Base-by-base conservation (phyloP, 2,113 vertebrate species). In the Nansenia antarctica region DNA sequence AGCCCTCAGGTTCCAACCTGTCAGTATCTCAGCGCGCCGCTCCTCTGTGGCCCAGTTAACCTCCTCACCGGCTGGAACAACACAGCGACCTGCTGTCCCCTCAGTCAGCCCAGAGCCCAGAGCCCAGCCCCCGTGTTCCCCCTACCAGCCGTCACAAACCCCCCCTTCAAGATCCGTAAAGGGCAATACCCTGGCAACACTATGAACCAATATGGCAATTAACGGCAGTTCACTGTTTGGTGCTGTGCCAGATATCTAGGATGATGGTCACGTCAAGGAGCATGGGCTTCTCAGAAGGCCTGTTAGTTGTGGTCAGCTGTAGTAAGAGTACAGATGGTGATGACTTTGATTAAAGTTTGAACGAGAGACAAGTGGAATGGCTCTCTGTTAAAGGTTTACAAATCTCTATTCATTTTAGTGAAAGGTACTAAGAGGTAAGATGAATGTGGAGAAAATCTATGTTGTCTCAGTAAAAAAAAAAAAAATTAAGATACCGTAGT, bases 1-100 rank as follows among this genome's bases (percentile, higher is more conserved):
- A 90, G 91, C 92, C 92, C 89, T 90, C 88, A 82, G 92, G 92
- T 92, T 88, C 89, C 90, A 92, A 91, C 86, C 92, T 92, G 91
- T 94, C 92, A 93, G 93, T 93, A 93, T 92, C 84, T 81, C 86
- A 84, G 82, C 81, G 49, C 73, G 79, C 75, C 69, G 77, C 87
- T 84, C 77, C 80, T 84, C 87, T 74, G 83, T 61, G 85, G 82
- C 86, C 87, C 85, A 71, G 87, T 90, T 92, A 91, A 91, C 90
- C 89, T 90, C 85, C 81, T 88, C 85, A 85, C 85, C 82, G 77
- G 62, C n/a, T 57, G 69, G 57, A 52, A 75, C 69, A 68, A 49
- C 62, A 64, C 42, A 1, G 20, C 20, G 34, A 27, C 39, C 27
- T 45, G 45, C 29, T 5, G 47, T 42, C 65, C 78, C 78, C 81